Evolutionary conservation across 2,113 vertebrate species (phyloP).

Genomic region (Saimiri boliviensis): DNA sequence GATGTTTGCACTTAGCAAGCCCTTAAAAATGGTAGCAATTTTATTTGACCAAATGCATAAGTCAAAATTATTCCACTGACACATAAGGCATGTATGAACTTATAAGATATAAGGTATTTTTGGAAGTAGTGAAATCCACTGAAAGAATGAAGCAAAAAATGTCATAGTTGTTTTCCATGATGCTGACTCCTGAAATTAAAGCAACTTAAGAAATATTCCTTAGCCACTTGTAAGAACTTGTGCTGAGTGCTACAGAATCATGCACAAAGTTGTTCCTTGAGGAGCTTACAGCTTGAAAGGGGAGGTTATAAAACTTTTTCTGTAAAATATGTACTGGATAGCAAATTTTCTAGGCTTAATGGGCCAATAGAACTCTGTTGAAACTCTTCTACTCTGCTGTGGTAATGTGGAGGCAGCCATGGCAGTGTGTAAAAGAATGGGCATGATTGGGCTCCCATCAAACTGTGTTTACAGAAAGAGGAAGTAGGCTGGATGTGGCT

Average conservation of each 20-base stretch:
- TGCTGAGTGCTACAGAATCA: neutral
- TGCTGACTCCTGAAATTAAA: neutral
- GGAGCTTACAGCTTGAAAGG: neutral
- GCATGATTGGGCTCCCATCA: neutral
- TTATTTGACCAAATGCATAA: neutral
- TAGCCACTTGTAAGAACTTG: neutral
- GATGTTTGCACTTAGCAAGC: neutral
- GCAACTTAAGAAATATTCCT: neutral
- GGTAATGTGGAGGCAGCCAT: neutral
- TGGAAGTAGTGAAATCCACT: neutral
- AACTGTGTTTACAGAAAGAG: neutral
- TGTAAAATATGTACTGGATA: neutral
- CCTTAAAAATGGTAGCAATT: neutral
- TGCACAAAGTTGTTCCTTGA: neutral
- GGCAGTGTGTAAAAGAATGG: neutral
- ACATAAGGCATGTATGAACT: neutral
- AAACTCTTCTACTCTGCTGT: neutral
- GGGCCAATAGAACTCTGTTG: neutral
- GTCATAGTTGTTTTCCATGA: neutral
- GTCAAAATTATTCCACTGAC: neutral
- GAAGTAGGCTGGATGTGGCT: neutral
- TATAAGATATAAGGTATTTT: neutral
- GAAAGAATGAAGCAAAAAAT: neutral
- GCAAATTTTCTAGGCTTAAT: neutral
- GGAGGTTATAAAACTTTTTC: neutral